Conservation (phyloP, 2,888 invertebrate genomes). For the Ctenicera cuprea region DNA sequence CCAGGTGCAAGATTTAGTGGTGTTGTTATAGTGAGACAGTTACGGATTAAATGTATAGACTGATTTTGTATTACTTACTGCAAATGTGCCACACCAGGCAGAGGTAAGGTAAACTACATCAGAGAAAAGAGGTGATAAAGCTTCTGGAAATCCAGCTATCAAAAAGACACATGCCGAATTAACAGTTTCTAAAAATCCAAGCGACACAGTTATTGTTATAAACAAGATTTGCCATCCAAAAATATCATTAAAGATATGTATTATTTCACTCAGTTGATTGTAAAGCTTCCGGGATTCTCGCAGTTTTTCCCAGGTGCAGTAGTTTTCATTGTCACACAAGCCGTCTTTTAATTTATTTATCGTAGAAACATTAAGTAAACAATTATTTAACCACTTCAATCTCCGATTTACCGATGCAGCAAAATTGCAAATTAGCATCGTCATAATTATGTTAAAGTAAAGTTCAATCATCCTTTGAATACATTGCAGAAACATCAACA, state of each 20-base stretch:
- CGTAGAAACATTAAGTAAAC: not conserved
- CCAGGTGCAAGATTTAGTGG: no score
- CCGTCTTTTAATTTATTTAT: not conserved
- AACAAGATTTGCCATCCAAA: no score
- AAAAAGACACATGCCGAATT: no score
- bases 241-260: no score
- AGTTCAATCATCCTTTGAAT: not conserved
- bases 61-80: no score
- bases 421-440: slow-evolving; percentile 14
- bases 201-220: no score
- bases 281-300: not conserved
- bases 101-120: no score
- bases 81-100: no score
- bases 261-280: not conserved
- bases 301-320: not conserved
- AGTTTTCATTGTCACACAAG: not conserved
- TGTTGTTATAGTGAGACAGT: no score
- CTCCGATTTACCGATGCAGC: not conserved
- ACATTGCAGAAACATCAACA: not conserved
- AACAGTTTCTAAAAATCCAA: not conserved
- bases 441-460: not conserved
- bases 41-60: no score
- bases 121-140: not conserved
- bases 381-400: not conserved
- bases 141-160: no score